A percentile compares a stretch with the other conserved stretches of the same genome.
These are phyloP conservation scores for Gallirallus australis DNA, from an alignment of 2,797 vertebrate genomes.

Conservation along the genomic window DNA sequence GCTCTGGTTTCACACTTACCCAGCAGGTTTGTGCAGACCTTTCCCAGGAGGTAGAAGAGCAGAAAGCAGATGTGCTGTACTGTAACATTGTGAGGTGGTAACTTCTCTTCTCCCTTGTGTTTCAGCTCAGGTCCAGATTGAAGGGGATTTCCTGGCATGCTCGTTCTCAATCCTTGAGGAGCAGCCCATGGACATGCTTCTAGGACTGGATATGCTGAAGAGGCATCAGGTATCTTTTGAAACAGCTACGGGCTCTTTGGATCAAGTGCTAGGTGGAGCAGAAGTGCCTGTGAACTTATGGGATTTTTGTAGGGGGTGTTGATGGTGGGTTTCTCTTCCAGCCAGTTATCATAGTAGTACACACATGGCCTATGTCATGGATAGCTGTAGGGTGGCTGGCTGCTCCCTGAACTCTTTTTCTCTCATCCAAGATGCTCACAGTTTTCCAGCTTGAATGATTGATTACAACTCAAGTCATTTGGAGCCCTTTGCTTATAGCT, in stretches of 20 bases:
- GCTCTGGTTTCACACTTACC: neutral
- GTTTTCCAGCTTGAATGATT: neutral
- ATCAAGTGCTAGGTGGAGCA: neutral
- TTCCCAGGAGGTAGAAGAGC: neutral
- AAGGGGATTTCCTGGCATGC: constrained; percentile 96
- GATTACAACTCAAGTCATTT: neutral
- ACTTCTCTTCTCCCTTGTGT: neutral
- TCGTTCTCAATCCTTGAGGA: constrained; percentile 99
- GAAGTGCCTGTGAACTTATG: neutral
- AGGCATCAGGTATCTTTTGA: constrained; percentile 91
- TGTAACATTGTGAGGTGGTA: neutral
- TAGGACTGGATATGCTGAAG: constrained; percentile 99
- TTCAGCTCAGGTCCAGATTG: constrained; percentile 98
- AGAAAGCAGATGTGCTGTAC: neutral
- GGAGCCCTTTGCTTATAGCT: neutral
- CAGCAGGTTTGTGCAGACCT: neutral
- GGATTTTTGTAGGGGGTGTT: neutral
- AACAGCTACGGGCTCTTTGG: neutral
- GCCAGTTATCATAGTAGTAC: neutral
- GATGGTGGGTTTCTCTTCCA: neutral
- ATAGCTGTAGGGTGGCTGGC: neutral
- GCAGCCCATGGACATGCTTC: constrained; percentile 99
- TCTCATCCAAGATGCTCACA: neutral
- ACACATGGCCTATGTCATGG: accelerated
- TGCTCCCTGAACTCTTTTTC: neutral